Evolutionary conservation across 2,797 vertebrate genomes (phyloP).

Genomic region (Lates japonicus): DNA sequence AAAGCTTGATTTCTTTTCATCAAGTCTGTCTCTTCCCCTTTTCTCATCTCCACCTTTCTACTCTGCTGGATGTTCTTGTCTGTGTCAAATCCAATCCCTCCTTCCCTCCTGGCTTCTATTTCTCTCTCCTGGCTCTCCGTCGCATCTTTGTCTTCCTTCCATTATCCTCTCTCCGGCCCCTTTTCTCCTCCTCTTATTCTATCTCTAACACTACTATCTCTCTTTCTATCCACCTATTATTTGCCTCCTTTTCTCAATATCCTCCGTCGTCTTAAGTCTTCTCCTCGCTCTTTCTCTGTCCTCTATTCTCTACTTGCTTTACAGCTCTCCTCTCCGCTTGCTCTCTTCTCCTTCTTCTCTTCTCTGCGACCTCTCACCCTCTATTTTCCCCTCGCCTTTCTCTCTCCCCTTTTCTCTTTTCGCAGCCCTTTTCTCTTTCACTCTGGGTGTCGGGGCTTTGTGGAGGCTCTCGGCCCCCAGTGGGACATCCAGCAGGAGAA

Average conservation of each 20-base stretch:
- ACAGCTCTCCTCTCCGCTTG: slow-evolving; percentile 46
- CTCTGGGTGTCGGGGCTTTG: slow-evolving; percentile 77
- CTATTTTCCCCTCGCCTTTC: slow-evolving; percentile 68
- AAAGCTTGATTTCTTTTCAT: slow-evolving; percentile 80
- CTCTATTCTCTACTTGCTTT: slow-evolving; percentile 65
- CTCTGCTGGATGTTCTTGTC: slow-evolving; percentile 77
- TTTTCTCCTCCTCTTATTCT: slow-evolving; percentile 61
- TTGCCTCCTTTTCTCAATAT: slow-evolving; percentile 65
- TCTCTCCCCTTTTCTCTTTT: slow-evolving; percentile 69
- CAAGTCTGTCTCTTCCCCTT: slow-evolving; percentile 74
- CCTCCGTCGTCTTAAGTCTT: slow-evolving; percentile 60
- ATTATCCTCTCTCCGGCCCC: slow-evolving; percentile 69
- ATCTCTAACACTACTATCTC: slow-evolving; percentile 66
- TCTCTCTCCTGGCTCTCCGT: slow-evolving; percentile 54
- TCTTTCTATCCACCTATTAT: slow-evolving; percentile 46
- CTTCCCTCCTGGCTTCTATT: slow-evolving; percentile 57
- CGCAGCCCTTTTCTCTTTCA: slow-evolving; percentile 69
- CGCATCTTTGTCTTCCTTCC: slow-evolving; percentile 71
- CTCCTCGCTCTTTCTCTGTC: slow-evolving; percentile 61
- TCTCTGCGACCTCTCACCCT: slow-evolving; percentile 78
- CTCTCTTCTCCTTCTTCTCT: slow-evolving; percentile 60
- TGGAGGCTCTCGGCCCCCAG: slow-evolving; percentile 71
- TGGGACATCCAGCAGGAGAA: slow-evolving; percentile 68
- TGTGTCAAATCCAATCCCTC: slow-evolving; percentile 73
- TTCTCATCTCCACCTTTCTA: slow-evolving; percentile 75